Evolutionary conservation across 2,797 vertebrate genomes (phyloP).

Genomic region (Takifugu rubripes): DNA sequence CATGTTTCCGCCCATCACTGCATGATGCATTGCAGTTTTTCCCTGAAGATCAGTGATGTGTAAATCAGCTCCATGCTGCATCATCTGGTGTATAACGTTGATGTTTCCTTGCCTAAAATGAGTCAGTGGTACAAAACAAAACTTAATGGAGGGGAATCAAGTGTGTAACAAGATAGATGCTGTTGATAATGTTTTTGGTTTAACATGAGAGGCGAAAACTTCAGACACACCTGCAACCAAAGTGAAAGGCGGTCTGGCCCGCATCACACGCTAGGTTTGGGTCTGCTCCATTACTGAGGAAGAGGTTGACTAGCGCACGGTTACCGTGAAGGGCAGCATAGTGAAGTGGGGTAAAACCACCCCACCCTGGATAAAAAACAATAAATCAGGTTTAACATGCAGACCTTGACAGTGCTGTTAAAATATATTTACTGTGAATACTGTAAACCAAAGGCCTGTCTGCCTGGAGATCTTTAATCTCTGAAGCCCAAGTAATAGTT

Average conservation of each 20-base stretch:
- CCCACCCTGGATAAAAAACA: slow-evolving; percentile 72
- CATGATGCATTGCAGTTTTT: slow-evolving; percentile 77
- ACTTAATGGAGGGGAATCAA: slow-evolving; percentile 2
- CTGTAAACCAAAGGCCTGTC: slow-evolving; percentile 6
- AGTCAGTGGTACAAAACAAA: slow-evolving; percentile 7
- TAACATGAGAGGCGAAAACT: not conserved
- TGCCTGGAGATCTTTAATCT: slow-evolving; percentile 11
- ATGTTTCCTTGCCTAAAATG: slow-evolving; percentile 76
- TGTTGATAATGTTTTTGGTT: too few species aligned
- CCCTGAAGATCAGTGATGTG: slow-evolving; percentile 69
- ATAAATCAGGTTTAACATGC: slow-evolving; percentile 16
- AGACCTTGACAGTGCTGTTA: slow-evolving; percentile 13
- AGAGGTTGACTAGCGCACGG: slow-evolving; percentile 67
- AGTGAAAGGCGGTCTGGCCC: slow-evolving; percentile 81
- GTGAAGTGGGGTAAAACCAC: slow-evolving; percentile 79
- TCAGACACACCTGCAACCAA: slow-evolving; percentile 71
- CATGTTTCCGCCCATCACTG: slow-evolving; percentile 79
- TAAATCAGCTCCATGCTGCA: slow-evolving; percentile 76
- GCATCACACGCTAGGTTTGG: slow-evolving; percentile 75
- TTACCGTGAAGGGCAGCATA: slow-evolving; percentile 78
- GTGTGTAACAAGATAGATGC: not conserved
- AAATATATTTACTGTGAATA: not conserved
- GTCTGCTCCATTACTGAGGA: slow-evolving; percentile 75
- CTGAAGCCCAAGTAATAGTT: slow-evolving; percentile 19
- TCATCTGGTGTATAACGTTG: slow-evolving; percentile 77